Conservation (phyloP, 2,113 vertebrate species). For the Clarias magur region DNA sequence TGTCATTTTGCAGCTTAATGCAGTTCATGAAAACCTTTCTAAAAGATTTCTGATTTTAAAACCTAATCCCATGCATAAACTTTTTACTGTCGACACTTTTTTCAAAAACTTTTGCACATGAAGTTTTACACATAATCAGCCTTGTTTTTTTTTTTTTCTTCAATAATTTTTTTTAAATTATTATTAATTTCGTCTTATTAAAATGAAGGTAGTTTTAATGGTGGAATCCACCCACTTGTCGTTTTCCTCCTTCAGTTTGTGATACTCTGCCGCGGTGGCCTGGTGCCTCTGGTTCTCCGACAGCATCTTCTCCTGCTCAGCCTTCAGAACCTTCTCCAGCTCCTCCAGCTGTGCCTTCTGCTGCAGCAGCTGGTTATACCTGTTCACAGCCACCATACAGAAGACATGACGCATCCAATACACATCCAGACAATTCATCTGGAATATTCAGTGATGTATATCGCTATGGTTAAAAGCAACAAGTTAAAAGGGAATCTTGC, state of each 20-base stretch:
- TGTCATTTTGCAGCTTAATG: too few species aligned
- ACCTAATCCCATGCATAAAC: not conserved
- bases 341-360: constrained; percentile 92
- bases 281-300: constrained; percentile 85
- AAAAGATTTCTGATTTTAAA: not conserved
- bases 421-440: not conserved
- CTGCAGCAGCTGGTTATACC: constrained; percentile 92
- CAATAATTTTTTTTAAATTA: too few species aligned
- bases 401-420: constrained; percentile 45
- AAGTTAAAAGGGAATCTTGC: too few species aligned
- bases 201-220: not conserved
- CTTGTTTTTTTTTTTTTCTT: not conserved
- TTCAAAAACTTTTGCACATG: too few species aligned
- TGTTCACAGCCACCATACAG: constrained; percentile 53
- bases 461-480: not conserved
- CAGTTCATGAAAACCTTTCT: too few species aligned
- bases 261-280: constrained; percentile 82
- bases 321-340: constrained; percentile 86
- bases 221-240: constrained; percentile 76
- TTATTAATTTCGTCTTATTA: too few species aligned
- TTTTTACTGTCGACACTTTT: too few species aligned
- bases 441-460: not conserved
- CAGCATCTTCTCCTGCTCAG: constrained; percentile 89
- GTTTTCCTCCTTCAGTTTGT: constrained; percentile 86
- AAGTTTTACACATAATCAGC: not conserved